phyloP scores from a whole-genome alignment of 2,888 invertebrate species.

The Metallyticus violacea region DNA sequence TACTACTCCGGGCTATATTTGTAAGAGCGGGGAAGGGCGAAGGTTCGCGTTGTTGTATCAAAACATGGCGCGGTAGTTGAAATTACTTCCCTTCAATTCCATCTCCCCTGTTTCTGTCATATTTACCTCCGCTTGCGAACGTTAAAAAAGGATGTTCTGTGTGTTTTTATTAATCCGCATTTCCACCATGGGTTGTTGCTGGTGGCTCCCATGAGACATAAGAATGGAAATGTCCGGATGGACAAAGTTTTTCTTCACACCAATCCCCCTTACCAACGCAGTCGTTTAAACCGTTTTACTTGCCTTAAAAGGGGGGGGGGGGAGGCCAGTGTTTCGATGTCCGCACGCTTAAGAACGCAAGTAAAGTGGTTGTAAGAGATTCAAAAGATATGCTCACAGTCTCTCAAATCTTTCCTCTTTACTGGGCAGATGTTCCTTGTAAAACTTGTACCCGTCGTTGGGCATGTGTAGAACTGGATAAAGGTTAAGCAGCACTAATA shows the following conservation, averaged over 20 bases:
- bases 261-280: not conserved
- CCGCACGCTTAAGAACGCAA: not conserved
- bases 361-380: not conserved
- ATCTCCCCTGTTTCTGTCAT: not conserved
- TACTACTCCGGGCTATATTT: not conserved
- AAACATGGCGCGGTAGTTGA: not conserved
- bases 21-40: not conserved
- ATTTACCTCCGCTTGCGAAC: not conserved
- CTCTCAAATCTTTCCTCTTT: not conserved
- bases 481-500: too few species aligned
- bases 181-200: not conserved
- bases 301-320: not conserved
- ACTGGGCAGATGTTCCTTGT: too few species aligned
- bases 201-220: not conserved
- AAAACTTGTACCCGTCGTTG: too few species aligned
- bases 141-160: not conserved
- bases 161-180: conserved; percentile 17
- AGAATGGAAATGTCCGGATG: not conserved
- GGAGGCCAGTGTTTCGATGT: not conserved
- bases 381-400: not conserved
- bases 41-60: not conserved
- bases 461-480: too few species aligned
- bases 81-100: conserved; percentile 15
- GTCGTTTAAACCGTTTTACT: not conserved
- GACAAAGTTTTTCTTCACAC: not conserved